These are phyloP conservation scores for Melinaea marsaeus DNA, from an alignment of 2,888 invertebrate species.

Conservation along the genomic window DNA sequence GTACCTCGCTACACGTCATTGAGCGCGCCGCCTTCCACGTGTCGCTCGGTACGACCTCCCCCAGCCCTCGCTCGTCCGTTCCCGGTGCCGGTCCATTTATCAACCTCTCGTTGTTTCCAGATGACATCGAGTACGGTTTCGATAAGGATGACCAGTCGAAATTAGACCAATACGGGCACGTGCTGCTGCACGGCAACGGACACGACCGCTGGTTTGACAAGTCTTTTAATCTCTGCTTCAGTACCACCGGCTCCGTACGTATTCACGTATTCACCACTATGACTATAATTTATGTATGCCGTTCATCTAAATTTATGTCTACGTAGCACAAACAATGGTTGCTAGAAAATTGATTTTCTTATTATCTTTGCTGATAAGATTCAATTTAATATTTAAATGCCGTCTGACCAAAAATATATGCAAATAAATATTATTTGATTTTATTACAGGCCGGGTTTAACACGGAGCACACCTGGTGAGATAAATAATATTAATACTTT, in stretches of 20 bases:
- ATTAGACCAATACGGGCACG: constrained; percentile 90
- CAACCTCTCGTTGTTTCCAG: constrained; percentile 51
- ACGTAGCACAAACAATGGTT: no score
- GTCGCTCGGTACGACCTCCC: constrained; percentile 75
- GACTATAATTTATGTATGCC: no score
- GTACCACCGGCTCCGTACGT: constrained; percentile 91
- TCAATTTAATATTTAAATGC: no score
- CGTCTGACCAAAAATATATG: neutral
- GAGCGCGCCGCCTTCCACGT: constrained; percentile 97
- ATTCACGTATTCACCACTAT: neutral
- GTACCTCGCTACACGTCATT: constrained; percentile 91
- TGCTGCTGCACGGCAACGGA: constrained; percentile 95
- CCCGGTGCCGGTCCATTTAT: neutral
- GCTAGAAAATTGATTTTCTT: no score
- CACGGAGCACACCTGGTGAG: constrained; percentile 99
- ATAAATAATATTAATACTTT: constrained; percentile 9
- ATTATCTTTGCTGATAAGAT: no score
- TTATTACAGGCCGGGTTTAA: constrained; percentile 93
- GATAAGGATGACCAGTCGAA: constrained; percentile 85
- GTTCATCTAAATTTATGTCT: constrained; percentile 14
- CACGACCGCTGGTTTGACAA: constrained; percentile 99
- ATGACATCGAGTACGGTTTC: constrained; percentile 93
- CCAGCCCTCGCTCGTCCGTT: no score
- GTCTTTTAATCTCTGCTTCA: constrained; percentile 96
- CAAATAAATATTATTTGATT: neutral